A percentile compares a stretch with the other conserved stretches of the same genome.
Conservation (phyloP, 2,797 vertebrate genomes). For the Oceanodroma leucorhoa region DNA sequence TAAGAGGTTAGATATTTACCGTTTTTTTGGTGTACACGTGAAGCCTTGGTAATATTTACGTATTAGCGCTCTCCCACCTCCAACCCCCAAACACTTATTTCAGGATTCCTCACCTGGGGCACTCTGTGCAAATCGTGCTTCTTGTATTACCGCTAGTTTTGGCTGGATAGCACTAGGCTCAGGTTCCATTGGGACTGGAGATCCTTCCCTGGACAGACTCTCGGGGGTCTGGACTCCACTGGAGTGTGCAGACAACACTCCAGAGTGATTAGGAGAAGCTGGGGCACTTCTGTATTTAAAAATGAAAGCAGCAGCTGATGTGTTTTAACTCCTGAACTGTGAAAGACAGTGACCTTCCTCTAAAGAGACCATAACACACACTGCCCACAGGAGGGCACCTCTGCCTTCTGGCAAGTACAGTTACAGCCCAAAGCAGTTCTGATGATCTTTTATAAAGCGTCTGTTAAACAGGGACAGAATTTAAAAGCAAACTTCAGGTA, state of each 20-base stretch:
- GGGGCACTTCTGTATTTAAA: constrained; percentile 89
- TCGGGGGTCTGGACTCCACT: constrained; percentile 97
- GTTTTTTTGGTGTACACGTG: fast-evolving
- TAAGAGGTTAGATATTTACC: background rate
- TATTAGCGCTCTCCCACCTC: background rate
- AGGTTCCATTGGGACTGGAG: constrained; percentile 90
- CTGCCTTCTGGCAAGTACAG: background rate
- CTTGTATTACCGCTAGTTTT: constrained; percentile 94
- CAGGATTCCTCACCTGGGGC: constrained; percentile 81
- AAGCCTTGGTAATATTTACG: background rate
- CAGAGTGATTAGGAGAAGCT: constrained; percentile 94
- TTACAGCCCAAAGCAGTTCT: background rate
- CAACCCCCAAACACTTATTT: background rate
- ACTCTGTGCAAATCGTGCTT: constrained; percentile 94
- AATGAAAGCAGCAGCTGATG: constrained; percentile 62
- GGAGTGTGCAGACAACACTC: constrained; percentile 92
- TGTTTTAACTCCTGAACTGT: constrained; percentile 22
- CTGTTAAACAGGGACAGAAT: background rate
- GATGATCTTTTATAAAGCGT: background rate
- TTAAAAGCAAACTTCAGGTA: background rate
- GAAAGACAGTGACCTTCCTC: background rate
- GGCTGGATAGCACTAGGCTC: constrained; percentile 85
- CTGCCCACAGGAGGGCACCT: constrained; percentile 37
- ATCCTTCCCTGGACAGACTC: constrained; percentile 94
- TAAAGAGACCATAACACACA: background rate